Base-by-base conservation (phyloP, 2,888 invertebrate species). In the Microctonus aethiopoides region DNA sequence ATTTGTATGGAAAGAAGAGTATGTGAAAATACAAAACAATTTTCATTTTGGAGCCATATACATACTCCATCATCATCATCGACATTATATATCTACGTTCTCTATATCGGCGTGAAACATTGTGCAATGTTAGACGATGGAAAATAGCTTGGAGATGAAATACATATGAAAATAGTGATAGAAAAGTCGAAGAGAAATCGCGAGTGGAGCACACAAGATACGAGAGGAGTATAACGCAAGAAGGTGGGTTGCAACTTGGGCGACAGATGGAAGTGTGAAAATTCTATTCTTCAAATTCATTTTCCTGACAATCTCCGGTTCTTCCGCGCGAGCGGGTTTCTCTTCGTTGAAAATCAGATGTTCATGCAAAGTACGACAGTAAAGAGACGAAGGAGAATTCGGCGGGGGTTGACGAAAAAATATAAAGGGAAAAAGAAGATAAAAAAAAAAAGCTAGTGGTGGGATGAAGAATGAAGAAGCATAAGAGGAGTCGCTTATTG, bases 271-370 rank as follows among this genome's bases (percentile, higher is more conserved):
- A 68, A 68, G 68, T 59, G 63, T 68, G 34, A 20, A 51, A 68
- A 68, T 68, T 68, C 63, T 63, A 68, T 68, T 68, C 68, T 68
- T 68, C 57, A 64, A 68, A 68, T 68, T 68, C 63, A 68, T 68
- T 68, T 68, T 63, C 68, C 63, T 68, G 61, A 70, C 70, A 67
- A 66, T 70, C 68, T 68, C 70, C 66, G 66, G 66, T 70, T 67
- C 59, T 68, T 68, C 68, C 59, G 59, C 39, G 57, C 51, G 63
- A 64, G 63, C 46, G 63, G 29, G 24, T 63, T 63, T 62, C 41
- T 62, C 56, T 62, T 61, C 51, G 51, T 39, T 52, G n/a, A 32
- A 63, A 68, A 68, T 63, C 68, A 68, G 64, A 68, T 63, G 63
- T 41, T 66, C 66, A 63, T 68, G 63, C 62, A 66, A 71, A 67